Evolutionary conservation across 2,888 invertebrate genomes (phyloP).

Genomic region (Drosophila ochracea): DNA sequence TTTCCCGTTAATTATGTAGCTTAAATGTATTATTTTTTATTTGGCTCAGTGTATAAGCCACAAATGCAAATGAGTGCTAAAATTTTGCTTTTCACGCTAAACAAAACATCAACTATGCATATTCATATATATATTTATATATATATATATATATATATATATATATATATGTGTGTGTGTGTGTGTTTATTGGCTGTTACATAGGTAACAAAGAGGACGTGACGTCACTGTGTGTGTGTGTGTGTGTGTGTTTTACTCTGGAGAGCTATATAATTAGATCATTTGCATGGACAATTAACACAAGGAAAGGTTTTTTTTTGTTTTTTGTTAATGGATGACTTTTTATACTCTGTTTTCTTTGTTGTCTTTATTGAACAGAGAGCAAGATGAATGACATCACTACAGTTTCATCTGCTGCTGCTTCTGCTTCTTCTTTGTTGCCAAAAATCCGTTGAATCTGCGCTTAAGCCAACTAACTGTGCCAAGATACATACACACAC

Average conservation of each 20-base stretch:
- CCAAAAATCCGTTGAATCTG: constrained; percentile 21
- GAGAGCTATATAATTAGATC: constrained; percentile 31
- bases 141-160: background rate
- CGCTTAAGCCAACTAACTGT: constrained; percentile 52
- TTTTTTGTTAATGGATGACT: constrained; percentile 2
- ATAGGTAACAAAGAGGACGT: constrained; percentile 18
- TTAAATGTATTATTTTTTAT: background rate
- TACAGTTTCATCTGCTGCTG: constrained; percentile 34
- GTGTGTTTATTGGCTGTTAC: constrained; percentile 1
- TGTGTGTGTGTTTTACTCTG: background rate
- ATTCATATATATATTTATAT: constrained; percentile 7
- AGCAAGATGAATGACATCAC: constrained; percentile 79
- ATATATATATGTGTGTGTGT: background rate
- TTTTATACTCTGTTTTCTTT: constrained; percentile 14
- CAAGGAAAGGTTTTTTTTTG: constrained; percentile 26
- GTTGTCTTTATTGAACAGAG: constrained; percentile 44
- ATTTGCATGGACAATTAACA: constrained; percentile 58
- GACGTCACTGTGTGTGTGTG: constrained; percentile 38
- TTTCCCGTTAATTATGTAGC: background rate
- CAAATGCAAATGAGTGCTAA: constrained; percentile 39
- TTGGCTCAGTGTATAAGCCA: constrained; percentile 23
- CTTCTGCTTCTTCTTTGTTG: constrained; percentile 45
- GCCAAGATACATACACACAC: constrained; percentile 57
- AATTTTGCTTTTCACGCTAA: constrained; percentile 50
- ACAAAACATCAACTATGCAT: constrained; percentile 38